Percentiles rank a stretch among this genome's conserved stretches.
Evolutionary conservation across 2,888 invertebrate species (phyloP).

Genomic region (Automeris io): DNA sequence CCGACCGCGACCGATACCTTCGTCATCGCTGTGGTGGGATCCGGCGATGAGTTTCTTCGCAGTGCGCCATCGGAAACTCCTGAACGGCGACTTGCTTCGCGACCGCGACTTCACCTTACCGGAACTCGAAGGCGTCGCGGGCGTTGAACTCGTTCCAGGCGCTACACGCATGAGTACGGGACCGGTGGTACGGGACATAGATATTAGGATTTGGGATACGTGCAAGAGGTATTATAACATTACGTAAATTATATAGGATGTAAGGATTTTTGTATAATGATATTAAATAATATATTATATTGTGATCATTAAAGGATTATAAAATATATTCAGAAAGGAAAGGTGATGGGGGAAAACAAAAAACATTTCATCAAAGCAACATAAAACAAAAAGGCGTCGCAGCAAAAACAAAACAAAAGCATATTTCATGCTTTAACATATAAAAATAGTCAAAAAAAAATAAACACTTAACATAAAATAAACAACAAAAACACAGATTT

Average conservation of each 20-base stretch:
- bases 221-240: slow-evolving; percentile 6
- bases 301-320: not conserved
- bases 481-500: slow-evolving; percentile 53
- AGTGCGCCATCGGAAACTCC: slow-evolving; percentile 94
- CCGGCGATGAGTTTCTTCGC: slow-evolving; percentile 81
- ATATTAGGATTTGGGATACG: slow-evolving; percentile 14
- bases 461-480: slow-evolving; percentile 17
- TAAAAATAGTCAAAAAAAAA: not conserved
- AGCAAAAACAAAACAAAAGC: slow-evolving; percentile 61
- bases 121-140: slow-evolving; percentile 69
- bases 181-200: slow-evolving; percentile 20
- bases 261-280: slow-evolving; percentile 6
- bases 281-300: slow-evolving; percentile 1
- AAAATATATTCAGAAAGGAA: slow-evolving; percentile 5
- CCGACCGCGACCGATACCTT: slow-evolving; percentile 77
- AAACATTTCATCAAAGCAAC: slow-evolving; percentile 68
- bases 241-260: slow-evolving; percentile 12
- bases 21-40: slow-evolving; percentile 87
- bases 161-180: slow-evolving; percentile 39
- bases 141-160: slow-evolving; percentile 59
- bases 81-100: slow-evolving; percentile 95
- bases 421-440: slow-evolving; percentile 33
- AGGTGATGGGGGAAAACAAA: slow-evolving; percentile 41
- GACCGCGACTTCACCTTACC: slow-evolving; percentile 88
- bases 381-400: slow-evolving; percentile 60